These are phyloP conservation scores for Notechis scutatus DNA, from an alignment of 2,113 vertebrate species.

Conservation along the genomic window DNA sequence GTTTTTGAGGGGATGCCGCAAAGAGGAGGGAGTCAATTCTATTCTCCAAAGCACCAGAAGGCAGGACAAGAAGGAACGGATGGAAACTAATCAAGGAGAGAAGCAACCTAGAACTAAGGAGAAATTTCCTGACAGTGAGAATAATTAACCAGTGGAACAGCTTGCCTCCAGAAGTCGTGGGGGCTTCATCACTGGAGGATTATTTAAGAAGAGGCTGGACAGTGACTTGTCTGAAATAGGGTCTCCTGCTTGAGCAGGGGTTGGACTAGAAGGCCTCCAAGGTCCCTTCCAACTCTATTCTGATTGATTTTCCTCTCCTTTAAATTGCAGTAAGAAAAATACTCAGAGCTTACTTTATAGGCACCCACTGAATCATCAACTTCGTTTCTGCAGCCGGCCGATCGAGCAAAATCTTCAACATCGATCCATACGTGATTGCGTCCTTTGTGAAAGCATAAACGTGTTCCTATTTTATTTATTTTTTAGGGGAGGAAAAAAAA, in stretches of 20 bases:
- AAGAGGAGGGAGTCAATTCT: neutral
- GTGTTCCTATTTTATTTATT: constrained; percentile 77
- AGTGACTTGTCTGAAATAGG: neutral
- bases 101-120: neutral
- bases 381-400: constrained; percentile 82
- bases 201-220: neutral
- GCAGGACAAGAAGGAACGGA: neutral
- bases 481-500: neutral
- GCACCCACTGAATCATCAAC: constrained; percentile 69
- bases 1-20: neutral
- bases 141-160: neutral
- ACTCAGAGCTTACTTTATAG: constrained; percentile 75
- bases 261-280: neutral
- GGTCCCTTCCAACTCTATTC: neutral
- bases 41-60: neutral
- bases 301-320: neutral
- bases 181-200: neutral
- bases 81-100: neutral
- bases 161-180: neutral
- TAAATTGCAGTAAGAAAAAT: neutral
- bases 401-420: constrained; percentile 85
- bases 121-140: neutral
- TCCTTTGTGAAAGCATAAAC: constrained; percentile 93
- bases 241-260: no score
- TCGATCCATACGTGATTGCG: constrained; percentile 91